phyloP scores from a whole-genome alignment of 2,888 invertebrate species.

The Eudasyphora cyanicolor region DNA sequence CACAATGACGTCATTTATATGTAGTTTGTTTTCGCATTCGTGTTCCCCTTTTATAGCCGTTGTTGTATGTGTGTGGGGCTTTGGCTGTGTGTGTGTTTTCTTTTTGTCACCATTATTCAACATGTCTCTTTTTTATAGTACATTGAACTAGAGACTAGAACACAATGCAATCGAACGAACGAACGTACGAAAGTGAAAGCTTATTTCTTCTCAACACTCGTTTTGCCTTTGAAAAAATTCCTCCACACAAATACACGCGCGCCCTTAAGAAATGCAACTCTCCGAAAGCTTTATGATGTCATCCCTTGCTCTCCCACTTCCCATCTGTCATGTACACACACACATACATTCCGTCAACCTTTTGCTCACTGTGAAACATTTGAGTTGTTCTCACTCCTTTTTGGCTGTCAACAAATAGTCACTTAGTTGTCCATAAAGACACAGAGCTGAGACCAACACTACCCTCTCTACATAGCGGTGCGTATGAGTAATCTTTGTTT shows the following conservation, averaged over 20 bases:
- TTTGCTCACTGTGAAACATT: too few relatives aligned
- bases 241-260: background rate
- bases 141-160: slow-evolving; percentile 17
- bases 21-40: background rate
- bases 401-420: background rate
- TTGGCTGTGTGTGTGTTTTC: background rate
- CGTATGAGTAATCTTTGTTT: slow-evolving; percentile 44
- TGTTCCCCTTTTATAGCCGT: background rate
- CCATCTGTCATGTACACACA: background rate
- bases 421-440: background rate
- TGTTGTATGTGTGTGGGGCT: background rate
- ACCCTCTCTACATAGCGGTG: background rate
- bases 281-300: slow-evolving; percentile 56
- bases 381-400: slow-evolving; percentile 14
- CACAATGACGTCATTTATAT: slow-evolving; percentile 33
- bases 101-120: slow-evolving; percentile 16
- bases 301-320: background rate
- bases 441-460: background rate
- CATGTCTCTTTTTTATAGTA: slow-evolving; percentile 22
- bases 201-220: background rate
- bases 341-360: background rate
- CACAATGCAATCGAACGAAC: slow-evolving; percentile 24
- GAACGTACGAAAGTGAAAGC: slow-evolving; percentile 20
- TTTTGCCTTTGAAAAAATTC: slow-evolving; percentile 1
- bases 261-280: slow-evolving; percentile 30